These are phyloP conservation scores for Lepeophtheirus salmonis DNA, from an alignment of 1,140 invertebrate genomes.

Conservation along the genomic window DNA sequence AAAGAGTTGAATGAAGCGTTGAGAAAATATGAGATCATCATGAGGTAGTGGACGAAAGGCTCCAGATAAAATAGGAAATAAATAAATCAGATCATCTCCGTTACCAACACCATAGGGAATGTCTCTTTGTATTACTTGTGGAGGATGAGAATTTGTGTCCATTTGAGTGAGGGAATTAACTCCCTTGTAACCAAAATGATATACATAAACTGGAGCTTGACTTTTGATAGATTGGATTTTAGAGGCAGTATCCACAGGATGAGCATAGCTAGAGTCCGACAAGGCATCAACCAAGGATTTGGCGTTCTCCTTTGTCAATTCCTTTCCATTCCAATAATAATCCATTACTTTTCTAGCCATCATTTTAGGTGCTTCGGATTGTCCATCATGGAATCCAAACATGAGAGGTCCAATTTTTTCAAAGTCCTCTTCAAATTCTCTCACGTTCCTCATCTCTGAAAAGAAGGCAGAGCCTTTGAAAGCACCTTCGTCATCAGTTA, in stretches of 20 bases:
- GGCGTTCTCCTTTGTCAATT: not conserved
- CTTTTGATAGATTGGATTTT: conserved; percentile 13
- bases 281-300: conserved; percentile 3
- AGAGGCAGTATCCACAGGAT: conserved; percentile 11
- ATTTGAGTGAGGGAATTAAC: conserved; percentile 4
- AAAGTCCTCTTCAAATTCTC: conserved; percentile 9
- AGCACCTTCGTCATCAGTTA: conserved; percentile 16
- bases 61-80: conserved; percentile 10
- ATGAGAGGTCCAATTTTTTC: conserved; percentile 10
- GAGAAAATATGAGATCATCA: conserved; percentile 13
- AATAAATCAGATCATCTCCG: conserved; percentile 14
- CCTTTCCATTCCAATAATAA: not conserved
- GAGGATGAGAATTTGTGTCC: conserved; percentile 5
- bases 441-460: not conserved
- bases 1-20: conserved; percentile 11
- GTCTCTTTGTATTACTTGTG: conserved; percentile 7
- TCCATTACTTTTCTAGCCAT: conserved; percentile 7
- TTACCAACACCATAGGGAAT: conserved; percentile 1
- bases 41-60: conserved; percentile 3
- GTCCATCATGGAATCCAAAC: conserved; percentile 17
- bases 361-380: conserved; percentile 13
- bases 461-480: conserved; percentile 8
- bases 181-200: conserved; percentile 15
- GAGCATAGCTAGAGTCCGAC: conserved; percentile 9
- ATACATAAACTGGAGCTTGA: conserved; percentile 6